phyloP scores from a whole-genome alignment of 1,140 invertebrate species.

The Linepithema humile region DNA sequence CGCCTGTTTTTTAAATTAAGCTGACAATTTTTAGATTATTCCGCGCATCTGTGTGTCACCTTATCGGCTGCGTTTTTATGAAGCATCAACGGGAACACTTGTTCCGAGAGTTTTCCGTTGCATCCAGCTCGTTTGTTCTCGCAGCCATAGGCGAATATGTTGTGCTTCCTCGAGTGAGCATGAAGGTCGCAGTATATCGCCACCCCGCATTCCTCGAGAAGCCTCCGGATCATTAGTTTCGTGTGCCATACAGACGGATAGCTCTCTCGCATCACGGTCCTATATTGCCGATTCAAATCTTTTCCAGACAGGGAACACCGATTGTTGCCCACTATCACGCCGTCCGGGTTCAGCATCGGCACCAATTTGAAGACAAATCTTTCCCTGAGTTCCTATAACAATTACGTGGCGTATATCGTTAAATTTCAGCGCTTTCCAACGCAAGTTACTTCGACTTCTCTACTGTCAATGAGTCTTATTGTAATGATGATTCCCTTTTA shows the following conservation, averaged over 20 bases:
- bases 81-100: slow-evolving; percentile 96
- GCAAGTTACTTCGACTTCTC: not conserved
- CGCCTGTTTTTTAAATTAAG: not conserved
- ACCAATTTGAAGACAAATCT: slow-evolving; percentile 98
- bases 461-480: not conserved
- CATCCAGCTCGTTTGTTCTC: slow-evolving; percentile 91
- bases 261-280: slow-evolving; percentile 94
- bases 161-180: slow-evolving; percentile 96
- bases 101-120: slow-evolving; percentile 92
- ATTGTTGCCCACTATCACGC: slow-evolving; percentile 97
- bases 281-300: slow-evolving; percentile 95
- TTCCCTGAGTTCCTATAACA: slow-evolving; percentile 90
- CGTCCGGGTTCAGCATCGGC: slow-evolving; percentile 98
- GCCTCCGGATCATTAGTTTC: slow-evolving; percentile 93
- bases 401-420: not conserved
- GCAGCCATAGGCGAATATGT: slow-evolving; percentile 98
- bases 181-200: slow-evolving; percentile 98
- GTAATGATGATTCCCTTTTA: not conserved
- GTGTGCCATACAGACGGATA: slow-evolving; percentile 98
- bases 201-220: slow-evolving; percentile 96
- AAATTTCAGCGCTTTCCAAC: not conserved
- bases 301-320: slow-evolving; percentile 94
- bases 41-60: slow-evolving; percentile 84
- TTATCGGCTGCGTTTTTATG: slow-evolving; percentile 96
- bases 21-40: too few relatives aligned